These are phyloP conservation scores for Poeciliopsis occidentalis DNA, from an alignment of 2,113 vertebrate genomes.

Conservation along the genomic window DNA sequence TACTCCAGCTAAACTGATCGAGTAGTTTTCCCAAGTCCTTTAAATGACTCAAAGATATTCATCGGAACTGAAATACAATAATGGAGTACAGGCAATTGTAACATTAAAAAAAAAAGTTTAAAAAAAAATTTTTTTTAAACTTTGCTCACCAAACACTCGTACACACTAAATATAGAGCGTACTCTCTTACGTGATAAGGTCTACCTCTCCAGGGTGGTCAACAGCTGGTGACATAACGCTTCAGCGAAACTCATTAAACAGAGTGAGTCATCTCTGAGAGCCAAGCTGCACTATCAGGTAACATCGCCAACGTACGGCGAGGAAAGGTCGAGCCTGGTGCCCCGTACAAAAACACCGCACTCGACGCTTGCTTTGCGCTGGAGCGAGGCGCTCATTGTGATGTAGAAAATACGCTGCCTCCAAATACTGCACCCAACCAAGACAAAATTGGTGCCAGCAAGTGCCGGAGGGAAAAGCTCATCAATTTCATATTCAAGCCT, in stretches of 20 bases:
- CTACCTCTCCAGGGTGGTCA: constrained; percentile 36
- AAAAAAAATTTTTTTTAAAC: no score
- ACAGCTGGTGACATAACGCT: constrained; percentile 57
- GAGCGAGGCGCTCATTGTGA: neutral
- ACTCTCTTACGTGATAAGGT: constrained; percentile 37
- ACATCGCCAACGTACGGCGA: constrained; percentile 37
- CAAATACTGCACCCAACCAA: neutral
- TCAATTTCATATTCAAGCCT: neutral
- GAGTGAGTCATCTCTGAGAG: constrained; percentile 62
- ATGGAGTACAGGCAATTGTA: constrained; percentile 25
- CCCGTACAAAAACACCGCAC: neutral
- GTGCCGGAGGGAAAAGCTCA: neutral
- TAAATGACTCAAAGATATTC: constrained; percentile 8
- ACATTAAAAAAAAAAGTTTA: neutral
- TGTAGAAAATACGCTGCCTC: neutral
- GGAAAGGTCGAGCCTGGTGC: constrained; percentile 35
- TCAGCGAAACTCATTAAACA: constrained; percentile 67
- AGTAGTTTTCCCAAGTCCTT: neutral
- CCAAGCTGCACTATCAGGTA: constrained; percentile 65
- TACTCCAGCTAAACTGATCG: constrained; percentile 1
- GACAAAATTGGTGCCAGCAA: neutral
- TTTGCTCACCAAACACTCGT: neutral
- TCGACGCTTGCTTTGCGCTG: neutral
- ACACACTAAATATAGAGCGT: constrained; percentile 50
- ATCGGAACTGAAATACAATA: neutral